Evolutionary conservation across 2,113 vertebrate species (phyloP).

Genomic region (Silurus asotus): DNA sequence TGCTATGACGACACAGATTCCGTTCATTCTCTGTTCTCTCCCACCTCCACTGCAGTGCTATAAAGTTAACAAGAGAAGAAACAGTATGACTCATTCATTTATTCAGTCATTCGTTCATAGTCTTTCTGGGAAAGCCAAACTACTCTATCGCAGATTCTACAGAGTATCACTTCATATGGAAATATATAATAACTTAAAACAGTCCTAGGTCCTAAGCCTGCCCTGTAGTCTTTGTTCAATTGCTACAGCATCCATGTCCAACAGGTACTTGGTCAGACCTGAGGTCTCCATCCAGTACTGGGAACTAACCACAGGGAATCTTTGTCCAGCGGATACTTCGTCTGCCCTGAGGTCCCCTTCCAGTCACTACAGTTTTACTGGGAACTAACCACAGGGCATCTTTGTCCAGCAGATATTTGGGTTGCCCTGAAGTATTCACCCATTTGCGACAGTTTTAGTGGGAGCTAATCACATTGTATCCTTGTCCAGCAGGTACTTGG

Average conservation of each 20-base stretch:
- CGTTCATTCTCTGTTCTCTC: conserved; percentile 38
- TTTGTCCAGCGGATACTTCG: too few relatives aligned
- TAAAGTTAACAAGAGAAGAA: background rate
- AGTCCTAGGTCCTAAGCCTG: background rate
- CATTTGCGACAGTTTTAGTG: too few relatives aligned
- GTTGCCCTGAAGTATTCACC: too few relatives aligned
- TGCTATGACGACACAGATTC: conserved; percentile 42
- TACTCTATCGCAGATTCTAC: background rate
- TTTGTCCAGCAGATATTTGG: too few relatives aligned
- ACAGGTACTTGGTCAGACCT: background rate
- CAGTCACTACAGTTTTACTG: background rate
- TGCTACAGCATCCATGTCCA: too few relatives aligned
- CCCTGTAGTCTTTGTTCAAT: too few relatives aligned
- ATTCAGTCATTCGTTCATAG: background rate
- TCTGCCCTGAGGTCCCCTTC: background rate
- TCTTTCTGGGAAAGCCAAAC: background rate
- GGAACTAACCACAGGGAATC: background rate
- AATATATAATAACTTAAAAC: background rate
- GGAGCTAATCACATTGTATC: too few relatives aligned
- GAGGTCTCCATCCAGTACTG: background rate
- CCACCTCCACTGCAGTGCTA: conserved; percentile 17
- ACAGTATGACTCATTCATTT: background rate
- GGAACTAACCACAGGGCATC: background rate
- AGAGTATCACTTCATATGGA: background rate
- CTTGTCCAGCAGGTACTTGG: too few relatives aligned